Evolutionary conservation across 2,888 invertebrate genomes (phyloP).

Genomic region (Syritta pipiens): DNA sequence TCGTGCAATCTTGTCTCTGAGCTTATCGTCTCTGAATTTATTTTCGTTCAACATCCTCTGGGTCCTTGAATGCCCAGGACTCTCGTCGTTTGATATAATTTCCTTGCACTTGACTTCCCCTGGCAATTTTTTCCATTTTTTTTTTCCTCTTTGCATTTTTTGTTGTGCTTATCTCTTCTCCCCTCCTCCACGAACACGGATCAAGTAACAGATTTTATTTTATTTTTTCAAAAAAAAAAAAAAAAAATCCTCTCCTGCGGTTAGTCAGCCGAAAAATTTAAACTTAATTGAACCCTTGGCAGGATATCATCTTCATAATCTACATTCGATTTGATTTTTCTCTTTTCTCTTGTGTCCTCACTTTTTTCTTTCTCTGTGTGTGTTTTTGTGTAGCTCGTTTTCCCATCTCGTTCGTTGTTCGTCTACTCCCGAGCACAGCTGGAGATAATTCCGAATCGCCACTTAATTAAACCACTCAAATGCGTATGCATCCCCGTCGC

Average conservation of each 20-base stretch:
- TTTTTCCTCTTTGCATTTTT: no score
- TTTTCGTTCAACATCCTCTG: no score
- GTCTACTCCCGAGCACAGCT: conserved; percentile 52
- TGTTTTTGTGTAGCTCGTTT: background rate
- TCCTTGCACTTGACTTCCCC: no score
- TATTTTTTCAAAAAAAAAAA: background rate
- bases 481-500: conserved; percentile 48
- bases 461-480: conserved; percentile 71
- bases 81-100: no score
- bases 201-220: no score
- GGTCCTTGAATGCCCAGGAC: no score
- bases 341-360: conserved; percentile 2
- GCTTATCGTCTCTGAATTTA: no score
- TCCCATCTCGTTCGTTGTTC: background rate
- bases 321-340: conserved; percentile 20
- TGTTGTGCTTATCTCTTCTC: no score
- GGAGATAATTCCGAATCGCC: conserved; percentile 67
- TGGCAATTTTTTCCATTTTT: no score
- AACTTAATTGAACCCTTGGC: conserved; percentile 45
- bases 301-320: conserved; percentile 21
- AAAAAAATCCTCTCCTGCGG: background rate
- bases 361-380: background rate
- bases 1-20: no score
- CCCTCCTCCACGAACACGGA: no score
- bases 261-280: conserved; percentile 37